A percentile compares a stretch with the other conserved stretches of the same genome.
Evolutionary conservation across 2,888 invertebrate genomes (phyloP).

Genomic region (Atrina japonica): DNA sequence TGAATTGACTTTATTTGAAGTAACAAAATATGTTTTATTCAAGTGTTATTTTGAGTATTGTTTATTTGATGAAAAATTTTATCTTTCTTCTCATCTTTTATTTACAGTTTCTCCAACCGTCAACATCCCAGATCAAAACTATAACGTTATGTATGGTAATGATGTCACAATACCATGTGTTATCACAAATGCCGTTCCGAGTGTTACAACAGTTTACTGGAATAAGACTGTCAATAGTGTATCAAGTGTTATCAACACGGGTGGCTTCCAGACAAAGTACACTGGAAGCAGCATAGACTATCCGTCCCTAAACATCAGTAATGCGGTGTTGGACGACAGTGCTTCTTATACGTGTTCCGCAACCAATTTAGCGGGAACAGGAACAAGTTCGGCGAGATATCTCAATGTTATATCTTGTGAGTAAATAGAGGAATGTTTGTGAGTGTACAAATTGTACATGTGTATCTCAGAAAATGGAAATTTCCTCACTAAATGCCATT

Average conservation of each 20-base stretch:
- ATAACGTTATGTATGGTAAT: constrained; percentile 25
- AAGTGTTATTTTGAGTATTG: too few relatives aligned
- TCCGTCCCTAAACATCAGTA: constrained; percentile 31
- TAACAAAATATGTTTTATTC: too few relatives aligned
- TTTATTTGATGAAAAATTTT: too few relatives aligned
- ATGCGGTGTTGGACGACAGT: constrained; percentile 23
- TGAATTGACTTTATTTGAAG: too few relatives aligned
- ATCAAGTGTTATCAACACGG: constrained; percentile 7
- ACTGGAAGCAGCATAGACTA: constrained; percentile 23
- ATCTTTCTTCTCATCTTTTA: too few relatives aligned
- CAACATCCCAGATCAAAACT: constrained; percentile 15
- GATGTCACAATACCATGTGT: constrained; percentile 21
- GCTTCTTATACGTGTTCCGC: constrained; percentile 36
- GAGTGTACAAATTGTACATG: too few relatives aligned
- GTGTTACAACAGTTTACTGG: constrained; percentile 28
- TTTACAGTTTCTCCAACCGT: constrained; percentile 27
- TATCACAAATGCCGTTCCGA: constrained; percentile 23
- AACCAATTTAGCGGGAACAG: constrained; percentile 36
- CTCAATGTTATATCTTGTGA: constrained; percentile 34
- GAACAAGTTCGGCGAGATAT: constrained; percentile 27
- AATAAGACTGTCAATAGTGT: constrained; percentile 12
- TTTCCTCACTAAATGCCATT: too few relatives aligned
- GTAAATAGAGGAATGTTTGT: constrained; percentile 6
- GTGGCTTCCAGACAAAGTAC: constrained; percentile 18
- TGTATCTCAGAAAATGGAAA: too few relatives aligned